These are phyloP conservation scores for Micrastur ruficollis DNA, from an alignment of 2,797 vertebrate species.

Conservation along the genomic window DNA sequence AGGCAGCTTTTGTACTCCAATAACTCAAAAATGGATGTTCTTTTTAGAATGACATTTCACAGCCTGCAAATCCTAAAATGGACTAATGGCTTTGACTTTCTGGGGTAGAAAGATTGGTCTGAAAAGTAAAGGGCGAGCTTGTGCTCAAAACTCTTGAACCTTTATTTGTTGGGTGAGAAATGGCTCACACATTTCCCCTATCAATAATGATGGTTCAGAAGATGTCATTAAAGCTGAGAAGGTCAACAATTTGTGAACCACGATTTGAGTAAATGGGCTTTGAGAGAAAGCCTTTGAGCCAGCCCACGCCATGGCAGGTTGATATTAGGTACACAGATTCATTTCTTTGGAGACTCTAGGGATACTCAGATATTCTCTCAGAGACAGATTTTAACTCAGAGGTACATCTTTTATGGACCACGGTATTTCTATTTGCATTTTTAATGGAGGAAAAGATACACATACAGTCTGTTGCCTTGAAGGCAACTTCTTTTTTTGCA, in stretches of 20 bases:
- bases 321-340: not conserved
- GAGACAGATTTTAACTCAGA: not conserved
- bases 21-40: constrained; percentile 50
- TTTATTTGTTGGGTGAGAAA: constrained; percentile 62
- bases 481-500: not conserved
- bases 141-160: constrained; percentile 63
- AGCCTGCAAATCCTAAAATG: constrained; percentile 48
- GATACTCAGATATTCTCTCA: not conserved
- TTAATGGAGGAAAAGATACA: not conserved
- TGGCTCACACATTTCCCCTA: constrained; percentile 17
- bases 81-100: constrained; percentile 70
- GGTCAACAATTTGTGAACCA: constrained; percentile 56
- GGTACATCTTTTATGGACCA: not conserved
- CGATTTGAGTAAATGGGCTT: constrained; percentile 65
- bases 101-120: constrained; percentile 43
- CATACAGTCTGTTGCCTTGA: not conserved
- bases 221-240: constrained; percentile 68
- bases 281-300: constrained; percentile 24
- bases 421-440: not conserved
- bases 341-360: not conserved
- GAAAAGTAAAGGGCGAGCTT: constrained; percentile 60
- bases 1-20: constrained; percentile 39
- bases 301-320: not conserved
- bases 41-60: constrained; percentile 67
- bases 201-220: constrained; percentile 44